Base-by-base conservation (phyloP, 1,140 invertebrate genomes). In the Lysiphlebus fabarum region DNA sequence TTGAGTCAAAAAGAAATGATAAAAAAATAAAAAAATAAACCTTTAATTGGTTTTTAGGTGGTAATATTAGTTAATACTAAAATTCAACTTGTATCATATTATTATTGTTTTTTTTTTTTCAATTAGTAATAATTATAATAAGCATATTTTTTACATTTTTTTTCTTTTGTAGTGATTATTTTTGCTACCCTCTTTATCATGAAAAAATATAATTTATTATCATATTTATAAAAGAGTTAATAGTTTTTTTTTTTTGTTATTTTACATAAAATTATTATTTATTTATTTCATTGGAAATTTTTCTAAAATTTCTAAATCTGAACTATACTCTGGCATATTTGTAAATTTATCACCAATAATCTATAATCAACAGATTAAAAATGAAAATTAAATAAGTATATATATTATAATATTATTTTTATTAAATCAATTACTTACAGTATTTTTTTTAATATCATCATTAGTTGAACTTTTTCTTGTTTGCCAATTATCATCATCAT, bases 121-220 rank as follows among this genome's bases (percentile, higher is more conserved):
- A 76, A 69, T 62, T 62, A 70, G 71, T 74, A 75, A 58, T 64
- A 75, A 74, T 75, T 75, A 77, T 67, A 71, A 71, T 76, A 74
- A 74, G 74, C 70, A 75, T 77, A 76, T 77, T 76, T 76, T 77
- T 77, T 77, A 75, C 64, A 76, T 75, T 63, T 70, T 70, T 26
- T 26, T 26, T 26, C 17, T 26, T 70, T 76, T 64, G 64, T 67
- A 70, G 67, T 67, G 65, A 65, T 75, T 53, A 60, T 59, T 59
- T 40, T 54, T 60, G 53, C 45, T 33, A 55, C 51, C 34, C 34
- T 47, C 11, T n/a, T 26, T 26, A 26, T 26, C 4, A 26, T 26
- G 17, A 26, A n/a, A n/a, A n/a, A n/a, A n/a, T n/a, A n/a, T n/a
- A n/a, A n/a, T n/a, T n/a, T n/a, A n/a, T n/a, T n/a, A n/a, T n/a